Evolutionary conservation across 2,797 vertebrate genomes (phyloP).

Genomic region (Clamator glandarius): DNA sequence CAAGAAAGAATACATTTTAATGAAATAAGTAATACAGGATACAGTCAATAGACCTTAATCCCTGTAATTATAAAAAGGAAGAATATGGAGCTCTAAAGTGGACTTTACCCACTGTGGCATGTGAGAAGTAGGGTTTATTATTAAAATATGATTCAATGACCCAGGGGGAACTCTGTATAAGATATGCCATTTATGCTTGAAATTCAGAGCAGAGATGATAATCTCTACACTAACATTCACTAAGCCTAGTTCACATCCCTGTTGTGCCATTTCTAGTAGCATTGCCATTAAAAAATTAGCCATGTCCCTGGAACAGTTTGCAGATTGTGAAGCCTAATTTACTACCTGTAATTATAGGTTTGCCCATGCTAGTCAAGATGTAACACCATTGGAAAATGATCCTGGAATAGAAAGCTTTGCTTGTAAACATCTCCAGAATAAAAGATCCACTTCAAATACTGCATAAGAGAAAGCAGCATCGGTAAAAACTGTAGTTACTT

Average conservation of each 20-base stretch:
- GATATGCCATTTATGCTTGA: not conserved
- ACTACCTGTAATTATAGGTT: slow-evolving; percentile 49
- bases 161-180: not conserved
- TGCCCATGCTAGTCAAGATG: not conserved
- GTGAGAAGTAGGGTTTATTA: not conserved
- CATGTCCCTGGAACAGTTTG: slow-evolving; percentile 21
- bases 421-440: not conserved
- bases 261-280: slow-evolving; percentile 7
- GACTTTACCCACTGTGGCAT: not conserved
- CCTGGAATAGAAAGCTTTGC: not conserved
- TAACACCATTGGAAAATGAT: not conserved
- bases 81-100: not conserved
- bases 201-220: slow-evolving; percentile 24
- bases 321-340: slow-evolving; percentile 36
- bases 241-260: not conserved
- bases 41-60: not conserved
- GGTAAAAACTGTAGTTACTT: not conserved
- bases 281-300: slow-evolving; percentile 34
- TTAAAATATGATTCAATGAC: slow-evolving; percentile 32
- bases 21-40: not conserved
- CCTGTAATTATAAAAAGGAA: not conserved
- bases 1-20: not conserved
- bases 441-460: not conserved
- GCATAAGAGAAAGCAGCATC: not conserved
- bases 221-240: not conserved